Evolutionary conservation across 1,140 invertebrate genomes (phyloP).

Genomic region (Physella acuta): DNA sequence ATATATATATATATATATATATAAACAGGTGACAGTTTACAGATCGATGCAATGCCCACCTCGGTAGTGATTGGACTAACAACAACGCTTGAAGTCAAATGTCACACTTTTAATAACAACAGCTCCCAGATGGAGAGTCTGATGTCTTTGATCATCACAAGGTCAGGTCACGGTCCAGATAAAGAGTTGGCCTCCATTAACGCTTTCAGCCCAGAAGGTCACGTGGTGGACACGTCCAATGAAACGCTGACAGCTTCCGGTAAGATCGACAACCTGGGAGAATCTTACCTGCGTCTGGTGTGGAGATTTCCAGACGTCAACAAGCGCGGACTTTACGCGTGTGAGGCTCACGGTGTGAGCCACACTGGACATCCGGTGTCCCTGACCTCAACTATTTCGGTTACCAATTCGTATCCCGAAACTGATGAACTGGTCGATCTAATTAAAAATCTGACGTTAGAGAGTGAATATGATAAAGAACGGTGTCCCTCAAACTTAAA

Average conservation of each 20-base stretch:
- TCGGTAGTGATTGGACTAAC: not conserved
- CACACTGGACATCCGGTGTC: not conserved
- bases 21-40: too few relatives aligned
- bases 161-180: not conserved
- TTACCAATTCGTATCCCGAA: not conserved
- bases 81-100: not conserved
- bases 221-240: not conserved
- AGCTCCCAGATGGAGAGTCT: not conserved
- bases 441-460: too few relatives aligned
- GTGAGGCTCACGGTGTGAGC: not conserved
- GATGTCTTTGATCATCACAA: not conserved
- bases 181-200: not conserved
- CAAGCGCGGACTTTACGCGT: not conserved
- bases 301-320: not conserved
- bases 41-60: not conserved
- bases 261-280: not conserved
- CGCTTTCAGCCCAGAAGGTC: not conserved
- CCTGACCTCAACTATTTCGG: not conserved
- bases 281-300: not conserved
- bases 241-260: not conserved
- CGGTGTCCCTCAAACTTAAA: too few relatives aligned
- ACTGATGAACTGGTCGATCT: not conserved
- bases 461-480: too few relatives aligned
- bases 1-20: too few relatives aligned
- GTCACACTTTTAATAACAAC: not conserved